phyloP scores from a whole-genome alignment of 1,140 invertebrate species.

The Lanistes nyassanus region DNA sequence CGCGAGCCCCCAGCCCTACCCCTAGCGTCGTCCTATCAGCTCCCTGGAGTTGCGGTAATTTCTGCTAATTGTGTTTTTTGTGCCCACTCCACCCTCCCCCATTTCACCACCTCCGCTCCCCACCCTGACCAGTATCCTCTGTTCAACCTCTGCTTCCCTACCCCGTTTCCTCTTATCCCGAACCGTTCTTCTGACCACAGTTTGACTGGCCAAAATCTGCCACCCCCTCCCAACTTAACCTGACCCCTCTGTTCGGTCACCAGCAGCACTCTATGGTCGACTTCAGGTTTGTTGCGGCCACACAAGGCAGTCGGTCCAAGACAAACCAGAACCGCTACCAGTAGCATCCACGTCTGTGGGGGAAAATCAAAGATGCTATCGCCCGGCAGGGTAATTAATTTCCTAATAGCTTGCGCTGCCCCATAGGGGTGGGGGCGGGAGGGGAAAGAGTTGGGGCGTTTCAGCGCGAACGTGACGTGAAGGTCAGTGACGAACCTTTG shows the following conservation, averaged over 20 bases:
- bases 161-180: no score
- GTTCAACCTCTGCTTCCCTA: no score
- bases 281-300: neutral
- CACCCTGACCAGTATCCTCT: no score
- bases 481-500: neutral
- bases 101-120: neutral
- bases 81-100: neutral
- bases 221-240: neutral
- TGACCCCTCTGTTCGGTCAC: neutral
- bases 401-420: constrained; percentile 6
- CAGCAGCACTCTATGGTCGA: neutral
- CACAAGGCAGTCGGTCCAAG: neutral
- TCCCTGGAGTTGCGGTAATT: neutral
- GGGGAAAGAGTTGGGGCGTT: neutral
- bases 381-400: constrained; percentile 9
- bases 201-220: no score
- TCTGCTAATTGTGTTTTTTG: no score
- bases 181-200: no score
- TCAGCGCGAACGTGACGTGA: neutral
- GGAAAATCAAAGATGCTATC: constrained; percentile 20
- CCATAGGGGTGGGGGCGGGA: neutral
- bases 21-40: neutral
- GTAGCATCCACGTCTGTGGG: neutral
- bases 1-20: neutral
- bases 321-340: neutral